A percentile compares a stretch with the other conserved stretches of the same genome.
Evolutionary conservation across 2,888 invertebrate genomes (phyloP).

Genomic region (Tetragonula carbonaria): DNA sequence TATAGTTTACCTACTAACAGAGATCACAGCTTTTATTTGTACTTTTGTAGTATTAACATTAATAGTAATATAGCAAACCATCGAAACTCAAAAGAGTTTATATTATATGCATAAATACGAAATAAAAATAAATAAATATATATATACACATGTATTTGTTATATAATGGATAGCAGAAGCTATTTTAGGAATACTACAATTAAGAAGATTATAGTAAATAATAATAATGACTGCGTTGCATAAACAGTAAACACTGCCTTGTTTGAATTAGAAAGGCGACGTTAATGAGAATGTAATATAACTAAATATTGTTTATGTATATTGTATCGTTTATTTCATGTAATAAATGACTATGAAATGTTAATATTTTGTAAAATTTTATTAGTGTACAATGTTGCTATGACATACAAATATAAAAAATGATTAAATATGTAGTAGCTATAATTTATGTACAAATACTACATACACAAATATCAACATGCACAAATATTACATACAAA

Average conservation of each 20-base stretch:
- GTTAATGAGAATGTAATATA: constrained; percentile 1
- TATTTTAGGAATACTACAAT: constrained; percentile 12
- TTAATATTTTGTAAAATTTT: constrained; percentile 12
- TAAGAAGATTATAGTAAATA: background rate
- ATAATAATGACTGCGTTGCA: background rate
- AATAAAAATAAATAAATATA: background rate
- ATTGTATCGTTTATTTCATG: constrained; percentile 15
- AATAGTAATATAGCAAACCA: background rate
- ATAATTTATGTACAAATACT: no score
- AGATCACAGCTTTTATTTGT: background rate
- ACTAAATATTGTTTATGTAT: constrained; percentile 14
- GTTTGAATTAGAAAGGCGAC: background rate
- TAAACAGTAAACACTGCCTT: constrained; percentile 26
- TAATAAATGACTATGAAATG: background rate
- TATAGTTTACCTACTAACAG: background rate
- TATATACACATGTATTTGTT: background rate
- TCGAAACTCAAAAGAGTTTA: background rate
- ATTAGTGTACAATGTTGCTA: background rate
- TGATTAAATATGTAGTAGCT: background rate
- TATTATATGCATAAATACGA: background rate
- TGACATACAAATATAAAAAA: background rate
- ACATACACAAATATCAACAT: no score
- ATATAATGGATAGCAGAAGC: background rate
- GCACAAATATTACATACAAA: no score
- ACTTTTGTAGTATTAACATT: background rate